Evolutionary conservation across 2,113 vertebrate species (phyloP).

Genomic region (Corvus moneduloides): DNA sequence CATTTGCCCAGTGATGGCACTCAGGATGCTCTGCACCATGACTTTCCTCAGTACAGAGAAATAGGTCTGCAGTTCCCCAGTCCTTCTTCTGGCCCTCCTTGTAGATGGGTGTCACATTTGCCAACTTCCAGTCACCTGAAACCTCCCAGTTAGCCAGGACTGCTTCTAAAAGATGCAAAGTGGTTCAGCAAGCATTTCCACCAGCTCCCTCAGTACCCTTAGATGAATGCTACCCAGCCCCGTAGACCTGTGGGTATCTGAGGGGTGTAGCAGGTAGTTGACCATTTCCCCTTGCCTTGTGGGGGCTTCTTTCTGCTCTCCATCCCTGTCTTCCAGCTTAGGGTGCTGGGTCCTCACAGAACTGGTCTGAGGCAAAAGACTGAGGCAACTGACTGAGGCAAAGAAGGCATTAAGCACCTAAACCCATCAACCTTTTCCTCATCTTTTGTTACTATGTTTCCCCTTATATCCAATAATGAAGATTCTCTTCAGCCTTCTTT

Average conservation of each 20-base stretch:
- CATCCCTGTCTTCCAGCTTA: neutral
- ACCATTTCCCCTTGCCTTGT: neutral
- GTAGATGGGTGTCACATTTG: neutral
- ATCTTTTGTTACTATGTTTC: neutral
- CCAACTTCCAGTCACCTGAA: neutral
- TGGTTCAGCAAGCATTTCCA: neutral
- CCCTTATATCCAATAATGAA: neutral
- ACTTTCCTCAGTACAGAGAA: neutral
- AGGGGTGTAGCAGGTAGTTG: neutral
- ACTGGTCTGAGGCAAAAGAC: neutral
- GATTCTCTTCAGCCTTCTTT: neutral
- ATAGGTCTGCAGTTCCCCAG: neutral
- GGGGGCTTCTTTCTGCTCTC: neutral
- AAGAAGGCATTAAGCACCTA: neutral
- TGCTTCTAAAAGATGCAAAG: neutral
- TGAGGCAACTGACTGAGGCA: neutral
- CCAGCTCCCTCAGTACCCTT: neutral
- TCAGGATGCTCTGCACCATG: neutral
- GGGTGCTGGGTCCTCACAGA: neutral
- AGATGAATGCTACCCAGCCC: neutral
- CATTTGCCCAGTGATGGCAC: rapidly evolving
- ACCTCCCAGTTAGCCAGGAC: neutral
- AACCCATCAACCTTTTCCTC: neutral
- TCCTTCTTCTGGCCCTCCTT: neutral
- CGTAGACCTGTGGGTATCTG: neutral